A percentile compares a stretch with the other conserved stretches of the same genome.
These are phyloP conservation scores for Gallinago paraguaiae DNA, from an alignment of 2,113 vertebrate species.

Conservation along the genomic window DNA sequence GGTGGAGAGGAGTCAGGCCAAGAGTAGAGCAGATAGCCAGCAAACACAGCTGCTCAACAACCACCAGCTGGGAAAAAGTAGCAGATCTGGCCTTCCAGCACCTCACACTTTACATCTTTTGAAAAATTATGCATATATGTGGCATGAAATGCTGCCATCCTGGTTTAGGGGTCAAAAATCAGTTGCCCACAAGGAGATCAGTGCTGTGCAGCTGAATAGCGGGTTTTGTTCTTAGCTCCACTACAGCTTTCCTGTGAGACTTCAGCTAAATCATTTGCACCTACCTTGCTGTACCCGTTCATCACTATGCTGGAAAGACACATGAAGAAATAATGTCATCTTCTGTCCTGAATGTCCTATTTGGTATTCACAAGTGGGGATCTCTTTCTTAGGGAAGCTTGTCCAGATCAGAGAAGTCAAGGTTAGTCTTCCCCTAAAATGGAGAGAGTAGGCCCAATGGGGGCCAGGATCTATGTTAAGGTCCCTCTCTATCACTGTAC, in stretches of 20 bases:
- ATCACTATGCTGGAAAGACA: neutral
- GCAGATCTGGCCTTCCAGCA: neutral
- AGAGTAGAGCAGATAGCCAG: neutral
- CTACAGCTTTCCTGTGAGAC: neutral
- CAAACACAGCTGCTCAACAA: fast-evolving
- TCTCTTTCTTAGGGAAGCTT: neutral
- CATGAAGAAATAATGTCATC: neutral
- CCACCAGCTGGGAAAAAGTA: neutral
- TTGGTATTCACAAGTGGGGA: neutral
- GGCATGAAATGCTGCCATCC: neutral
- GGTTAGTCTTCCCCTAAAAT: neutral
- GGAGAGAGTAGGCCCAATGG: neutral
- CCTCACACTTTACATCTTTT: neutral
- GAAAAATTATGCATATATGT: neutral
- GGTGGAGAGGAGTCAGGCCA: neutral
- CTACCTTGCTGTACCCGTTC: neutral
- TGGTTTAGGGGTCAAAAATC: neutral
- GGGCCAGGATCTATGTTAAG: neutral
- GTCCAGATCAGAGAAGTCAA: neutral
- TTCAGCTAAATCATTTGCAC: neutral
- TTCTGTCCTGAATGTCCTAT: neutral
- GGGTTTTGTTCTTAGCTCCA: neutral
- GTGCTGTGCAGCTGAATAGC: neutral
- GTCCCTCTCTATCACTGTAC: neutral
- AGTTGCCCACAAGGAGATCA: neutral